Evolutionary conservation across 2,888 invertebrate genomes (phyloP).

Genomic region (Hirtodrosophila confusa): DNA sequence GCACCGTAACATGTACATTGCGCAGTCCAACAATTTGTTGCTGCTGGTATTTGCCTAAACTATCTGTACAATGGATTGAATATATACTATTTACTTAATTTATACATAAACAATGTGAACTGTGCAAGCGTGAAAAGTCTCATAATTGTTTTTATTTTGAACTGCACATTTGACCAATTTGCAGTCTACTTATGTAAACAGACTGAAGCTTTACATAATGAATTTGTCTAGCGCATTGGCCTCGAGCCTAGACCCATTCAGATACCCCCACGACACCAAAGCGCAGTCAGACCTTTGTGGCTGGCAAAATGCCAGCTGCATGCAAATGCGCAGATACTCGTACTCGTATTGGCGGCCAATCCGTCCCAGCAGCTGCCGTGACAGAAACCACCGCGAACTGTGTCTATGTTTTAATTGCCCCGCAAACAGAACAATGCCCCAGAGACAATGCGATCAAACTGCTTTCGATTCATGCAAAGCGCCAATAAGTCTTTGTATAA

Average conservation of each 20-base stretch:
- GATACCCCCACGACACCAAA: slow-evolving; percentile 40
- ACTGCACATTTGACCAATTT: slow-evolving; percentile 58
- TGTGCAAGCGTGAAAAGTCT: slow-evolving; percentile 62
- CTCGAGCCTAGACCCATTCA: slow-evolving; percentile 46
- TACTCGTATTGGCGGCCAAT: slow-evolving; percentile 39
- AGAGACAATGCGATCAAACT: slow-evolving; percentile 34
- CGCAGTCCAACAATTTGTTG: slow-evolving; percentile 35
- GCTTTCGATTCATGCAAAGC: slow-evolving; percentile 36
- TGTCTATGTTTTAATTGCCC: slow-evolving; percentile 69
- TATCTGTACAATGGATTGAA: slow-evolving; percentile 3
- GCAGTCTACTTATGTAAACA: slow-evolving; percentile 66
- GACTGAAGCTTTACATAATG: slow-evolving; percentile 69
- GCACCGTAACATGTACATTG: slow-evolving; percentile 59
- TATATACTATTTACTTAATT: not conserved
- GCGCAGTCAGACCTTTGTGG: slow-evolving; percentile 44
- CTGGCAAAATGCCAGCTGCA: slow-evolving; percentile 72
- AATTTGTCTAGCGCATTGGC: slow-evolving; percentile 53
- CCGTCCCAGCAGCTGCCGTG: slow-evolving; percentile 28
- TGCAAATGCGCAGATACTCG: slow-evolving; percentile 59
- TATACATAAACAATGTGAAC: slow-evolving; percentile 24
- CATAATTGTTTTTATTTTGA: slow-evolving; percentile 57
- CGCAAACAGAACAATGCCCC: slow-evolving; percentile 64
- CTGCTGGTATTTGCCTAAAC: slow-evolving; percentile 45
- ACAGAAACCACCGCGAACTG: slow-evolving; percentile 41
- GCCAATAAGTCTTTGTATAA: slow-evolving; percentile 40